Conservation (phyloP, 2,888 invertebrate species). For the Anthophora plumipes region DNA sequence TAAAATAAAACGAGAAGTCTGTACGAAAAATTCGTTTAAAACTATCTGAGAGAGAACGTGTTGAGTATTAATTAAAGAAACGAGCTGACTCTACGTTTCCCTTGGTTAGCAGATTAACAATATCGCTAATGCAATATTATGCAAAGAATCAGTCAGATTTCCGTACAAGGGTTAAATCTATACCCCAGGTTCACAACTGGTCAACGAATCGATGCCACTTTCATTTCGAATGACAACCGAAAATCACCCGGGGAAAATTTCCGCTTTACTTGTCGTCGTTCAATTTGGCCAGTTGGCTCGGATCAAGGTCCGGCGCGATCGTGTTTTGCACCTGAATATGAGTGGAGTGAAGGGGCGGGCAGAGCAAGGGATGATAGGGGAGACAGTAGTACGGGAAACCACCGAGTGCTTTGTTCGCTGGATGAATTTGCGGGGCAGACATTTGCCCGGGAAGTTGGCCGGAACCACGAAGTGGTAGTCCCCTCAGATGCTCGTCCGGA, state of each 20-base stretch:
- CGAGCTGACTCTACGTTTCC: no score
- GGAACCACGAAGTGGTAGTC: conserved; percentile 79
- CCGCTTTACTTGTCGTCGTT: conserved; percentile 76
- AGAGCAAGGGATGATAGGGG: conserved; percentile 82
- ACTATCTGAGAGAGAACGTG: no score
- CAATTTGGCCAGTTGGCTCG: conserved; percentile 78
- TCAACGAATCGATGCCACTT: not conserved
- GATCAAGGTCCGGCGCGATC: conserved; percentile 74
- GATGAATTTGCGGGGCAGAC: conserved; percentile 79
- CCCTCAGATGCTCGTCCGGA: conserved; percentile 82
- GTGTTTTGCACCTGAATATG: conserved; percentile 80
- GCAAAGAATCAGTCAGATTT: no score
- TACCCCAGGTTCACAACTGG: no score
- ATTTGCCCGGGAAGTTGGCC: conserved; percentile 80
- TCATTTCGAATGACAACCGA: not conserved
- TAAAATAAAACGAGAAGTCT: no score
- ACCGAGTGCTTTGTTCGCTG: conserved; percentile 79
- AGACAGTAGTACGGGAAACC: conserved; percentile 82
- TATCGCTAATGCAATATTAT: no score
- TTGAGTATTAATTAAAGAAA: no score
- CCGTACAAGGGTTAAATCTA: no score
- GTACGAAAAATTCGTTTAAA: no score
- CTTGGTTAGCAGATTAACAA: no score
- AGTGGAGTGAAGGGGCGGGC: conserved; percentile 79
- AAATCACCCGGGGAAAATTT: not conserved